Evolutionary conservation across 2,797 vertebrate species (phyloP).

Genomic region (Silurus aristotelis): DNA sequence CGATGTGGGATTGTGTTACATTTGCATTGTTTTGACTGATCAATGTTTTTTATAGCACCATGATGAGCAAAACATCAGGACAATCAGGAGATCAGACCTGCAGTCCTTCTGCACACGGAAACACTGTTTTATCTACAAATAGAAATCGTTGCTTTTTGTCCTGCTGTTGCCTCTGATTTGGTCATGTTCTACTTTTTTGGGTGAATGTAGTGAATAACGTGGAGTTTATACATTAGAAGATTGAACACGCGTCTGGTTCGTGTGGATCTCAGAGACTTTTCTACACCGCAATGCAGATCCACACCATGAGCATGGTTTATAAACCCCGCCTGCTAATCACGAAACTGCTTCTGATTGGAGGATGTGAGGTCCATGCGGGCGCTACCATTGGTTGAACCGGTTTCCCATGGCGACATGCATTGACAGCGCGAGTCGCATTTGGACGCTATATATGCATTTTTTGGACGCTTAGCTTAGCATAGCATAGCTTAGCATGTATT

Average conservation of each 20-base stretch:
- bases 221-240: background rate
- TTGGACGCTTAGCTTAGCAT: constrained; percentile 4
- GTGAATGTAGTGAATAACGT: background rate
- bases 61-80: background rate
- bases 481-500: background rate
- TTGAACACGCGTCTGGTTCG: background rate
- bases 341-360: constrained; percentile 18
- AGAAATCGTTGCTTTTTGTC: background rate
- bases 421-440: constrained; percentile 51
- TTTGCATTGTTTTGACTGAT: no score
- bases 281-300: constrained; percentile 1
- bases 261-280: no score
- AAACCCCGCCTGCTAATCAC: background rate
- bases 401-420: constrained; percentile 62
- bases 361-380: background rate
- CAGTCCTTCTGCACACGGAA: background rate
- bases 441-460: background rate
- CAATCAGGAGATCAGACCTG: background rate
- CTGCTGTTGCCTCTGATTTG: background rate
- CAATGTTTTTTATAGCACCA: background rate
- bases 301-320: background rate
- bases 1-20: background rate
- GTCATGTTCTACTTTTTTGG: no score
- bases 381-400: constrained; percentile 31
- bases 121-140: background rate